phyloP scores from a whole-genome alignment of 2,797 vertebrate species.

The Anisognathus igniventris region DNA sequence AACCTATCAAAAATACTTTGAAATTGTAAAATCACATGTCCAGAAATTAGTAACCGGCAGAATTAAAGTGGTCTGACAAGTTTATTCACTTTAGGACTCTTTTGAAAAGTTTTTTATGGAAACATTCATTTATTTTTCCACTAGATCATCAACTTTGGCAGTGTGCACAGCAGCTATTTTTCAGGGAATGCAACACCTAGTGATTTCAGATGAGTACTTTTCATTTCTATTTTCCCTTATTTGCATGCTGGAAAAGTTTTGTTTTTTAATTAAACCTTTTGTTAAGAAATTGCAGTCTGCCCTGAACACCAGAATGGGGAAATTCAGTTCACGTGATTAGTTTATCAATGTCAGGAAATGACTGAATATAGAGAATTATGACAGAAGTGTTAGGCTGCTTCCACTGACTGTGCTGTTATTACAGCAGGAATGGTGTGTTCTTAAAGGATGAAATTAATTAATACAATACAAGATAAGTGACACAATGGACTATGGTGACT shows the following conservation, averaged over 20 bases:
- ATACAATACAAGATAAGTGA: neutral
- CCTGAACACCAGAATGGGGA: neutral
- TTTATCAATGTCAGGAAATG: neutral
- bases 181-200: neutral
- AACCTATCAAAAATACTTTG: neutral
- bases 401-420: neutral
- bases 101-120: neutral
- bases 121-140: neutral
- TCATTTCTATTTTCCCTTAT: neutral
- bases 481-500: neutral
- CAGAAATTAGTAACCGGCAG: neutral
- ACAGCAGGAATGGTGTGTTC: neutral
- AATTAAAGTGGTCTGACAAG: neutral
- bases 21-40: neutral
- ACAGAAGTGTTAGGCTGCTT: neutral
- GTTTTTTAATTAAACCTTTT: neutral
- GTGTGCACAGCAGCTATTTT: neutral
- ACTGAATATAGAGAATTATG: neutral
- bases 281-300: neutral
- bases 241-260: neutral
- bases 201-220: neutral
- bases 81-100: neutral
- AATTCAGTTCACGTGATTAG: neutral
- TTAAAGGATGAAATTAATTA: neutral
- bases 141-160: neutral